phyloP scores from a whole-genome alignment of 2,797 vertebrate genomes.

The Periparus ater region DNA sequence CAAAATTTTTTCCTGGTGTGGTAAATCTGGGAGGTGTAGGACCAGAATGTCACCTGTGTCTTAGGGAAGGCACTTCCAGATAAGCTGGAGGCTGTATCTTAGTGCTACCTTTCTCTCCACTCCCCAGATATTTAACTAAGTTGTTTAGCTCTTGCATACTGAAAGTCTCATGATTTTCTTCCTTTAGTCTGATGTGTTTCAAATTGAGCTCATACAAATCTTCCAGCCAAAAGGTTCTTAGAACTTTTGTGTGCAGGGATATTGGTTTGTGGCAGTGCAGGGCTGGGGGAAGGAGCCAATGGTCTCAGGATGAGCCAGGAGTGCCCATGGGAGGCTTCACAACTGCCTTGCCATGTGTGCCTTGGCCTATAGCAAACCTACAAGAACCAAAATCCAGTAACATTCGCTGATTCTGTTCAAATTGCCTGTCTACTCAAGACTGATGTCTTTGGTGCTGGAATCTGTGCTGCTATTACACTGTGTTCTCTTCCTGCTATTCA shows the following conservation, averaged over 20 bases:
- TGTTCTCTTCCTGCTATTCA: background rate
- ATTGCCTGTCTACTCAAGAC: background rate
- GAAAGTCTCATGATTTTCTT: background rate
- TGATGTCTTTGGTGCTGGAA: background rate
- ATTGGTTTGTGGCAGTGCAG: background rate
- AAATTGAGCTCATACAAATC: background rate
- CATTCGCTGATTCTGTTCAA: background rate
- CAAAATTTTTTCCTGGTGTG: background rate
- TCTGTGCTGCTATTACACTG: background rate
- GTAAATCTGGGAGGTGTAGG: background rate
- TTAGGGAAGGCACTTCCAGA: background rate
- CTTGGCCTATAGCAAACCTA: background rate
- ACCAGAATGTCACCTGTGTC: background rate
- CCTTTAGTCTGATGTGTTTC: background rate
- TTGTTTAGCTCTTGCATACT: background rate
- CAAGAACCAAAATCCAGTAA: background rate
- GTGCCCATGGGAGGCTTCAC: background rate
- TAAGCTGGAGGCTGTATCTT: background rate
- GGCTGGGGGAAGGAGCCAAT: background rate
- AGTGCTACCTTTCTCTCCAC: background rate
- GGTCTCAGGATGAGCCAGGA: background rate
- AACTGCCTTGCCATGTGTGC: background rate
- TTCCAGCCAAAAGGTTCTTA: background rate
- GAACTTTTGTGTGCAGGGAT: background rate
- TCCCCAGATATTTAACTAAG: background rate